Evolutionary conservation across 2,888 invertebrate genomes (phyloP).

Genomic region (Synergus gifuensis): DNA sequence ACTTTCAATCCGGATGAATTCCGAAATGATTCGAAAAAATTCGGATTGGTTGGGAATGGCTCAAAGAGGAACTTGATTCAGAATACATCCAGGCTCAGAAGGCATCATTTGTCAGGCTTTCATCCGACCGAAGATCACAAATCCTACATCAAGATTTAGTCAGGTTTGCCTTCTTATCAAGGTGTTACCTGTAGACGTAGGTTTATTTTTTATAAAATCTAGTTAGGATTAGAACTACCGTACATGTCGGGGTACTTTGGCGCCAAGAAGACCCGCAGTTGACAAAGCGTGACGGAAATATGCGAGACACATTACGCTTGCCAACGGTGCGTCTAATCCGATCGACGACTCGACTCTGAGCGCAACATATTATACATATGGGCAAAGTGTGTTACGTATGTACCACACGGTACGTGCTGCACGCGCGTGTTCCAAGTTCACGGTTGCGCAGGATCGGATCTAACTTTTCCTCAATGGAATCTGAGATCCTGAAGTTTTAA

Average conservation of each 20-base stretch:
- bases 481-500: not conserved
- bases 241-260: constrained; percentile 43
- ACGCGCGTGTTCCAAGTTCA: constrained; percentile 33
- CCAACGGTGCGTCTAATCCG: constrained; percentile 62
- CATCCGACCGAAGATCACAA: too few relatives aligned
- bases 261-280: constrained; percentile 55
- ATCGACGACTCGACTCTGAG: constrained; percentile 47
- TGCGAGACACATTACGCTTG: constrained; percentile 72
- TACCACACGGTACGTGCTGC: constrained; percentile 27
- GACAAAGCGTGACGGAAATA: constrained; percentile 73
- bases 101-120: too few relatives aligned
- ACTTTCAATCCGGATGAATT: too few relatives aligned
- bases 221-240: not conserved
- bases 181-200: too few relatives aligned
- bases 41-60: too few relatives aligned
- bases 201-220: not conserved
- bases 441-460: constrained; percentile 27
- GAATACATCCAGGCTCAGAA: too few relatives aligned
- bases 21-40: too few relatives aligned
- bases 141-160: too few relatives aligned
- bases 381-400: constrained; percentile 44
- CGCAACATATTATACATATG: constrained; percentile 46
- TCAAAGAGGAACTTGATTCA: too few relatives aligned
- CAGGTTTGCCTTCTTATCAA: too few relatives aligned
- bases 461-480: not conserved